Conservation (phyloP, 2,888 invertebrate genomes). For the Rhamphomyia laevipes region DNA sequence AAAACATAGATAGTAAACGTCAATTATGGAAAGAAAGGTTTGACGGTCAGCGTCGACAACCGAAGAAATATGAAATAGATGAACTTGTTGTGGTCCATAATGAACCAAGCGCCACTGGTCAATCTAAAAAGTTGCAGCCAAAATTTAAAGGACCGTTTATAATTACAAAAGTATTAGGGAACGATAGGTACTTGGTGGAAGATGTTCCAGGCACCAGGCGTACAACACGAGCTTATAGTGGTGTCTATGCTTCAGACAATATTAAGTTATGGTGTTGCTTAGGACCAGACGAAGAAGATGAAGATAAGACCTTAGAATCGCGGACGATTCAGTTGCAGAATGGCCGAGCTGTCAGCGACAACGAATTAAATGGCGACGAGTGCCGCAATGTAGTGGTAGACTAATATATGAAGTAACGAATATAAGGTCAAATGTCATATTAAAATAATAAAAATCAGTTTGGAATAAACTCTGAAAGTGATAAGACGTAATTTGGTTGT, state of each 20-base stretch:
- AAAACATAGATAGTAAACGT: neutral
- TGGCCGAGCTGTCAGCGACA: too few relatives aligned
- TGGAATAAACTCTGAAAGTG: too few relatives aligned
- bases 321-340: too few relatives aligned
- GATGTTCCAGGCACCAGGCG: conserved; percentile 13
- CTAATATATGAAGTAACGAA: too few relatives aligned
- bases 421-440: too few relatives aligned
- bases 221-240: conserved; percentile 12
- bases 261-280: conserved; percentile 12
- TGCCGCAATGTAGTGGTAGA: too few relatives aligned
- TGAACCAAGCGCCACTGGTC: neutral
- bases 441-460: too few relatives aligned
- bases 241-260: conserved; percentile 13
- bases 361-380: too few relatives aligned
- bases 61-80: neutral
- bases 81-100: conserved; percentile 2
- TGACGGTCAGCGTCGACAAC: neutral
- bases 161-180: conserved; percentile 8
- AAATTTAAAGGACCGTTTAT: conserved; percentile 14
- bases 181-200: conserved; percentile 15
- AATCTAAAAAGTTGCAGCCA: conserved; percentile 13
- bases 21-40: conserved; percentile 2
- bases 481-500: too few relatives aligned
- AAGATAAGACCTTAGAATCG: neutral
- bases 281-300: neutral